Evolutionary conservation across 2,888 invertebrate species (phyloP), one percentile per base, ranked within the genome.

Genomic region (Rhaphigaster nebulosa): DNA sequence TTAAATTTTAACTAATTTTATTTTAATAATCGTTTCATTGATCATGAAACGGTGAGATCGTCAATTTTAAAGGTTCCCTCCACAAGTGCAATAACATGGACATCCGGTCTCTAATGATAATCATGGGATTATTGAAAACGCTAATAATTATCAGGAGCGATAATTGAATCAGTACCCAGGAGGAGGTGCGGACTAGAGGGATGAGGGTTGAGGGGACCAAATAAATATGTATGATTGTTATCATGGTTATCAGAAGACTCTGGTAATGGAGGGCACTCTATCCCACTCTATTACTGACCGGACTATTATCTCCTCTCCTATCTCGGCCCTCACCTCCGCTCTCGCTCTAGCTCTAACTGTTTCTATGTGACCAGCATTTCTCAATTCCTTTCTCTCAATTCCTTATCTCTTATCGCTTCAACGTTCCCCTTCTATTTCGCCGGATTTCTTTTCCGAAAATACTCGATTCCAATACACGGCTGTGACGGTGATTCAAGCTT

Each of bases 161-260:
- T 5, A 45, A 45, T 45, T 45, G 45, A 45, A 45, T 45, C 45
- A 8, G 45, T 8, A 45, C 45, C 12, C 6, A 45, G n/a, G n/a
- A n/a, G 52, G 18, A 52, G 52, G 52, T 52, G 18, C 12, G 1
- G 12, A 12, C 52, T 15, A 15, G 29, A 65, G 65, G 65, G 65
- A 29, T 65, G 65, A n/a, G 29, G 60, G 65, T 18, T 29, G 65
- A 29, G 65, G 0, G 88, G 18, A 8, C 8, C n/a, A 20, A 50
- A 76, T 89, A 89, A 89, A 89, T 89, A 89, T 89, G 89, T 89
- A 89, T 76, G 89, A 89, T 89, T n/a, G 76, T 89, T 89, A 89
- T 89, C 89, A 70, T 2, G 4, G 76, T 52, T 87, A 87, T 50
- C 52, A 50, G 88, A 20, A 38, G 88, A 41, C n/a, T 23, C 38